Conservation (phyloP, 2,888 invertebrate species). For the Morpho deidamia region DNA sequence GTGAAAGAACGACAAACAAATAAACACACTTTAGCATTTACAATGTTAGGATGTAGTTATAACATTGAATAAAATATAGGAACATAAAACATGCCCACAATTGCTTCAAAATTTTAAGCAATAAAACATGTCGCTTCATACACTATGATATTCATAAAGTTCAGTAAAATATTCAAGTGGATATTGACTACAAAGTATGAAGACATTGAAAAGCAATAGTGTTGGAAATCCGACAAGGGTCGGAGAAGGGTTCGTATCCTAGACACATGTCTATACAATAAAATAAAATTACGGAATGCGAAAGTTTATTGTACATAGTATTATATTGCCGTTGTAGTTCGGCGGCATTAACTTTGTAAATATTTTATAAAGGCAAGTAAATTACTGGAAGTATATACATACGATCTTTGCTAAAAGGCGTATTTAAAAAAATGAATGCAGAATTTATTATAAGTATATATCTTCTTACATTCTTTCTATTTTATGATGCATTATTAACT, state of each 20-base stretch:
- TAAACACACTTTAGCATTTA: no score
- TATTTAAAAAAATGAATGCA: background rate
- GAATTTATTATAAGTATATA: background rate
- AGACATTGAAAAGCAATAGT: constrained; percentile 65
- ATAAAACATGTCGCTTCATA: no score
- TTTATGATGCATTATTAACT: no score
- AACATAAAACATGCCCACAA: no score
- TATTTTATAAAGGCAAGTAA: no score
- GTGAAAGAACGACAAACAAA: no score
- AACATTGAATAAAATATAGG: no score
- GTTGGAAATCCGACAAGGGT: constrained; percentile 54
- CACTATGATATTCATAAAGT: background rate
- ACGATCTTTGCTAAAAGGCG: background rate
- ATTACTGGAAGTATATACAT: no score
- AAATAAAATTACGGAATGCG: constrained; percentile 39
- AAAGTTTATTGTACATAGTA: constrained; percentile 23
- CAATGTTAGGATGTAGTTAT: no score
- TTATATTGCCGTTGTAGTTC: constrained; percentile 4
- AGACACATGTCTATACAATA: constrained; percentile 60
- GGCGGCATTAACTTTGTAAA: background rate
- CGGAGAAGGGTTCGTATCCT: constrained; percentile 53
- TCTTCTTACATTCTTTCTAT: no score
- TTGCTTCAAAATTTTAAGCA: no score
- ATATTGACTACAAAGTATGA: constrained; percentile 54
- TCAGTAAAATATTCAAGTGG: constrained; percentile 39